Percentiles rank a stretch among this genome's conserved stretches.
Evolutionary conservation across 1,140 invertebrate species (phyloP).

Genomic region (Diuraphis noxia): DNA sequence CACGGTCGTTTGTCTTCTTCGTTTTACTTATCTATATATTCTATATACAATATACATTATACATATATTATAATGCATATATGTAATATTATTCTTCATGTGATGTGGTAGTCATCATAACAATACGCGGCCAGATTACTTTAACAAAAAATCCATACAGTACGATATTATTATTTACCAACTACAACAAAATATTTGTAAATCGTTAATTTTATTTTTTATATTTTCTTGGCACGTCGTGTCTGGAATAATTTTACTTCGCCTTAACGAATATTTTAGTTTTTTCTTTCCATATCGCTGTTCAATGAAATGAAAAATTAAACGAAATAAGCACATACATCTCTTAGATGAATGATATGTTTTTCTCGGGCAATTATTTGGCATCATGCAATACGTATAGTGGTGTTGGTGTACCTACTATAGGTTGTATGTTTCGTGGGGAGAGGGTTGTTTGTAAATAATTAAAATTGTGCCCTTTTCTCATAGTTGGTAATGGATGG

Average conservation of each 20-base stretch:
- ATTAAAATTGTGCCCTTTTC: constrained; percentile 34
- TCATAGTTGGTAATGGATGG: constrained; percentile 29
- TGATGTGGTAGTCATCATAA: neutral
- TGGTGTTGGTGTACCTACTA: neutral
- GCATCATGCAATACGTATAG: neutral
- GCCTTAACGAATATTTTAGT: neutral
- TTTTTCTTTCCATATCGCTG: neutral
- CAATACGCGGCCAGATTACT: neutral
- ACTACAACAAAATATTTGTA: neutral
- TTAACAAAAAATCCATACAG: neutral
- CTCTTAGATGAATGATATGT: neutral
- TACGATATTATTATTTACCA: neutral
- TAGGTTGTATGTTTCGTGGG: neutral
- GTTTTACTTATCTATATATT: neutral
- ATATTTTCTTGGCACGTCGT: neutral
- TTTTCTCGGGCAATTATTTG: neutral
- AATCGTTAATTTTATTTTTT: neutral
- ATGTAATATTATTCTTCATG: neutral
- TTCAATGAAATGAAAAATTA: neutral
- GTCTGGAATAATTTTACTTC: neutral
- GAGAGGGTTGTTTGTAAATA: constrained; percentile 24
- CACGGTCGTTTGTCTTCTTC: neutral
- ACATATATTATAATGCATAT: no score
- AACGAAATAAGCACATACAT: neutral
- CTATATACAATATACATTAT: no score